These are phyloP conservation scores for Diadegma fenestrale DNA, from an alignment of 2,888 invertebrate species.

Conservation along the genomic window DNA sequence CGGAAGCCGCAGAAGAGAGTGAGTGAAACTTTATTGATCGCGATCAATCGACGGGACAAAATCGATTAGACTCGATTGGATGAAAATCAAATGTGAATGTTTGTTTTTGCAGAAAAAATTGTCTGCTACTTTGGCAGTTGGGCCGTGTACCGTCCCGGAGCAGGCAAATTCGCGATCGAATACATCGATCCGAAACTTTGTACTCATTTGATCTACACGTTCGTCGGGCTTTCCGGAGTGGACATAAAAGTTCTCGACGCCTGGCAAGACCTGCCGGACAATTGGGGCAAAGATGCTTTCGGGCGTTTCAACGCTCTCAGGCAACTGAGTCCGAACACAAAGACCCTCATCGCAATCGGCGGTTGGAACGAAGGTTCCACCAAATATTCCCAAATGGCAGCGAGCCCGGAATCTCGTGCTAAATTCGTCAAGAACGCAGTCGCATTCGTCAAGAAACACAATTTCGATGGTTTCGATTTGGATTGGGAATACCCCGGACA, in stretches of 20 bases:
- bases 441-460: slow-evolving; percentile 86
- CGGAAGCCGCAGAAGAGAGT: slow-evolving; percentile 59
- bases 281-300: slow-evolving; percentile 85
- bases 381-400: slow-evolving; percentile 88
- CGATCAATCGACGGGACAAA: too few species aligned
- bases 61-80: background rate
- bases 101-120: slow-evolving; percentile 86
- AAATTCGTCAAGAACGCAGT: slow-evolving; percentile 87
- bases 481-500: slow-evolving; percentile 90
- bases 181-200: slow-evolving; percentile 89
- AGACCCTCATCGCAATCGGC: slow-evolving; percentile 89
- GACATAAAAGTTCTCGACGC: slow-evolving; percentile 87
- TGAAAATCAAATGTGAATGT: background rate
- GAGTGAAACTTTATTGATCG: slow-evolving; percentile 58
- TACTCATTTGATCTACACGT: slow-evolving; percentile 91
- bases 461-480: slow-evolving; percentile 90
- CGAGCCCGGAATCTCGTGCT: slow-evolving; percentile 82
- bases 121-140: slow-evolving; percentile 92
- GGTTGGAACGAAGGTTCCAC: slow-evolving; percentile 89
- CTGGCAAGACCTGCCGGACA: slow-evolving; percentile 88
- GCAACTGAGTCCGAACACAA: slow-evolving; percentile 85
- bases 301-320: slow-evolving; percentile 87
- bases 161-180: slow-evolving; percentile 89
- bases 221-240: slow-evolving; percentile 88
- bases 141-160: slow-evolving; percentile 89